Percentiles rank a stretch among this genome's conserved stretches.
Evolutionary conservation across 1,140 invertebrate genomes (phyloP).

Genomic region (Pseudomyrmex sp.): DNA sequence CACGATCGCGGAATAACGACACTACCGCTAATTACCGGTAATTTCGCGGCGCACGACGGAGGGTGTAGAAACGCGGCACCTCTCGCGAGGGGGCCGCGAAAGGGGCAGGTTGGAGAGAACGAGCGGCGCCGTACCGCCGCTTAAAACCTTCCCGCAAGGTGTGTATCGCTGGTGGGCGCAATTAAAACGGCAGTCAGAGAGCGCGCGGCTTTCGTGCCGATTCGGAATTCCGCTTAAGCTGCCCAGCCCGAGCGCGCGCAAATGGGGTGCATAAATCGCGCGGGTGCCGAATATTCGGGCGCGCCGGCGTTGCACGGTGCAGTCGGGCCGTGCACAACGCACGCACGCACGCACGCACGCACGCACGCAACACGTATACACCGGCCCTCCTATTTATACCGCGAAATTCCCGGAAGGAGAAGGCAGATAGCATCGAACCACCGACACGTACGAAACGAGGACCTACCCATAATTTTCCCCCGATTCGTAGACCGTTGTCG

Average conservation of each 20-base stretch:
- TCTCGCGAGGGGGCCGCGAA: background rate
- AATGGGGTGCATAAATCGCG: conserved; percentile 71
- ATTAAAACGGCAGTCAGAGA: conserved; percentile 44
- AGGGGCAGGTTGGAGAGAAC: background rate
- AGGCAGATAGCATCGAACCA: conserved; percentile 73
- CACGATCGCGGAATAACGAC: conserved; percentile 35
- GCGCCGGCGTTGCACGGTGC: conserved; percentile 31
- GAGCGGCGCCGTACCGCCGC: background rate
- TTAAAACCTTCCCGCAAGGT: too few species aligned
- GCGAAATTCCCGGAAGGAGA: conserved; percentile 75
- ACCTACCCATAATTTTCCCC: conserved; percentile 74
- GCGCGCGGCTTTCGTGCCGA: conserved; percentile 61
- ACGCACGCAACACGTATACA: background rate
- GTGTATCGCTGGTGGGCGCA: background rate
- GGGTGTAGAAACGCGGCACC: conserved; percentile 5
- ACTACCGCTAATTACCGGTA: conserved; percentile 41
- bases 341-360: background rate
- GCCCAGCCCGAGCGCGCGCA: background rate
- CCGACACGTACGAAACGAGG: conserved; percentile 68
- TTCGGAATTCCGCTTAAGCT: conserved; percentile 38
- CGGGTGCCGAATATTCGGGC: conserved; percentile 66
- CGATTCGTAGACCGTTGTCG: conserved; percentile 67
- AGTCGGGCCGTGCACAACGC: conserved; percentile 23
- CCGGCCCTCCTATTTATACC: conserved; percentile 73
- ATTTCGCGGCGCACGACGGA: conserved; percentile 32